Evolutionary conservation across 2,888 invertebrate species (phyloP).

Genomic region (Baccha elongata): DNA sequence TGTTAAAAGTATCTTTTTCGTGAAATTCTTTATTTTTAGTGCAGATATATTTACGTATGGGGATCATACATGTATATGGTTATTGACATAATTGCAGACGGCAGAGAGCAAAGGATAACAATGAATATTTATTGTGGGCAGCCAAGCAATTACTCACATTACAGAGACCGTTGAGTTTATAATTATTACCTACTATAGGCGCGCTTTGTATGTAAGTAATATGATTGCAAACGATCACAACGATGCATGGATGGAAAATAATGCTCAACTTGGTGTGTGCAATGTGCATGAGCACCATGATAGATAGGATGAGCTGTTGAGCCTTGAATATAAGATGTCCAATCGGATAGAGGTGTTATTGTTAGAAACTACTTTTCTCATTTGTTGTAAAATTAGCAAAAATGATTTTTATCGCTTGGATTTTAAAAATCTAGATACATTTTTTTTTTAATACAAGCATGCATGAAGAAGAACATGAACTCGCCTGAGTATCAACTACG

Average conservation of each 20-base stretch:
- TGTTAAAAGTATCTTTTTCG: constrained; percentile 33
- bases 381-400: too few relatives aligned
- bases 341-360: constrained; percentile 40
- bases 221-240: constrained; percentile 44
- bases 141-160: constrained; percentile 74
- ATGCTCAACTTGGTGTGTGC: constrained; percentile 21
- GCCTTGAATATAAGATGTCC: constrained; percentile 47
- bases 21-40: constrained; percentile 38
- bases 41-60: constrained; percentile 37
- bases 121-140: constrained; percentile 75
- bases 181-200: constrained; percentile 65
- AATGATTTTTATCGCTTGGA: too few relatives aligned
- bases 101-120: constrained; percentile 72
- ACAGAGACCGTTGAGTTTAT: constrained; percentile 61
- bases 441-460: too few relatives aligned
- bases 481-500: too few relatives aligned
- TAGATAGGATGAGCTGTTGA: constrained; percentile 31
- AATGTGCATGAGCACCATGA: constrained; percentile 54
- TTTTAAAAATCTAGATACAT: too few relatives aligned
- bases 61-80: constrained; percentile 74
- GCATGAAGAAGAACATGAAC: too few relatives aligned
- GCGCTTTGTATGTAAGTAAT: constrained; percentile 62
- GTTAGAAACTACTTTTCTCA: too few relatives aligned
- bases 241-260: constrained; percentile 38
- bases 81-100: constrained; percentile 78